Evolutionary conservation across 2,797 vertebrate genomes (phyloP).

Genomic region (Holocentrus rufus): DNA sequence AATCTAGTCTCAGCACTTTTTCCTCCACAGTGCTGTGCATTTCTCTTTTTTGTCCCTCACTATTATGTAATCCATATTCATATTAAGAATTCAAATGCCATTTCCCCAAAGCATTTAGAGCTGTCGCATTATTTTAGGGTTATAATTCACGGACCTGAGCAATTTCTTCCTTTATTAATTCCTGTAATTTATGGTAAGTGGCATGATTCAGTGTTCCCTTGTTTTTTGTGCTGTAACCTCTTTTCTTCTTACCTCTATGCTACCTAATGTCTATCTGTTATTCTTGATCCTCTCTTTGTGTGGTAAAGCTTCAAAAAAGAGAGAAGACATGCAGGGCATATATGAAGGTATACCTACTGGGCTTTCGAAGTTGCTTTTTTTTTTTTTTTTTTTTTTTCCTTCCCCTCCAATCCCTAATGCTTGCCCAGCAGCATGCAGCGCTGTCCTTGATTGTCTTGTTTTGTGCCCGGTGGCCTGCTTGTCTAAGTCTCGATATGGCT

Average conservation of each 20-base stretch:
- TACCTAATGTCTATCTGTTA: conserved; percentile 67
- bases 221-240: conserved; percentile 18
- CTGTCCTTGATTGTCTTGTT: conserved; percentile 69
- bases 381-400: too few species aligned
- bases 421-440: conserved; percentile 83
- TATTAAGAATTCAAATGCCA: conserved; percentile 54
- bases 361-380: conserved; percentile 79
- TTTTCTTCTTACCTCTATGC: conserved; percentile 62
- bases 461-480: conserved; percentile 61
- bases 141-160: conserved; percentile 46
- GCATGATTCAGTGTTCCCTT: conserved; percentile 68
- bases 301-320: conserved; percentile 98
- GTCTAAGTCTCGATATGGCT: conserved; percentile 47
- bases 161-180: conserved; percentile 50
- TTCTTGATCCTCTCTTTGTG: conserved; percentile 71
- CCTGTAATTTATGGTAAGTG: conserved; percentile 67
- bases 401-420: conserved; percentile 71
- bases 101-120: conserved; percentile 47
- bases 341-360: conserved; percentile 93
- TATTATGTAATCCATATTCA: conserved; percentile 66
- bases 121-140: conserved; percentile 53
- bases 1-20: conserved; percentile 64
- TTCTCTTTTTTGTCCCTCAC: conserved; percentile 44
- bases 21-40: conserved; percentile 46
- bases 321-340: conserved; percentile 99